Base-by-base conservation (phyloP, 2,113 vertebrate species). In the Patagioenas fasciata region DNA sequence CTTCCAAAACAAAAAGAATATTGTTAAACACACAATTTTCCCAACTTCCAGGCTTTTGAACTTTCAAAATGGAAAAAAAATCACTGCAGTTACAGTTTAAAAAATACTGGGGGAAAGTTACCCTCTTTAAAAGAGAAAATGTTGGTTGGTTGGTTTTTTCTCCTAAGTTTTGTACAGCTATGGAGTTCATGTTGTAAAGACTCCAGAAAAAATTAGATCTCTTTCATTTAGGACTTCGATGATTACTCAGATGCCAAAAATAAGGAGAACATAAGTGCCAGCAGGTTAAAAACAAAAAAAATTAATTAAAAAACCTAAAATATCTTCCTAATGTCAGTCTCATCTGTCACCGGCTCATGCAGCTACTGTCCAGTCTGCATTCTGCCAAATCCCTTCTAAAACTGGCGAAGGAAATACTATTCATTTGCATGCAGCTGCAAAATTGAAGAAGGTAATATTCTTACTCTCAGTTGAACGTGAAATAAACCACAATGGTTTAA, bases 341-440 rank as follows among this genome's bases (percentile, higher is more conserved):
- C 40, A 73, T 38, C 72, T 64, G 16, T 16, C 58, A 69, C 34
- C 42, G 69, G 70, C 42, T 8, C n/a, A 57, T 31, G 73, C 69
- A 78, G 70, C 38, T 84, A 74, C 77, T 69, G 38, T 53, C 58
- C 38, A 74, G 32, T 32, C 12, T 89, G 87, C 25, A 54, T 90
- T 87, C 53, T n/a, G 26, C 58, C 62, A 92, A 93, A 89, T 51
- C 62, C 50, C 44, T 40, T 61, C 84, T 47, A 54, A 15, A 85
- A 47, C 3, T 5, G 40, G 13, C 38, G 61, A 80, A 73, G 50
- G 50, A 95, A 87, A 95, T 73, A 50, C 31, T 58, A 26, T 42
- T 80, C 58, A 88, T 94, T 93, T 95, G 78, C 81, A 91, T 51
- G 42, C 79, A 95, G 91, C 88, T 91, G 88, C 67, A 73, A 82